phyloP scores from a whole-genome alignment of 2,888 invertebrate genomes.

The Acleris holmiana region DNA sequence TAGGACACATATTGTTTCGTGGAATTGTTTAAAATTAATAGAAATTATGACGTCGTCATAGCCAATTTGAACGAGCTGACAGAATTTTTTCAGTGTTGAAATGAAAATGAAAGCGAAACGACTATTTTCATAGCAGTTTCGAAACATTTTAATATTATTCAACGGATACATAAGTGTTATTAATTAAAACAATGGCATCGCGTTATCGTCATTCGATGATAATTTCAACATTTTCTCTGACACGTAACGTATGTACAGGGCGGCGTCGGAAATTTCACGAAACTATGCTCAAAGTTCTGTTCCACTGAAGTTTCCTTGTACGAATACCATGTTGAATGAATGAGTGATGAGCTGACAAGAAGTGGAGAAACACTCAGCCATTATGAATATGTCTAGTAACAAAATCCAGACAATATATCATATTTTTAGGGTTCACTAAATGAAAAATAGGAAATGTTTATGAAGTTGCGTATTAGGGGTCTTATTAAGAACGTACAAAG shows the following conservation, averaged over 20 bases:
- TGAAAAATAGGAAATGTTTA: no score
- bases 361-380: constrained; percentile 13
- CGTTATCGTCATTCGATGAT: neutral
- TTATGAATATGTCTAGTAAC: constrained; percentile 8
- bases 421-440: neutral
- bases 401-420: neutral
- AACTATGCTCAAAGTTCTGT: constrained; percentile 29
- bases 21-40: no score
- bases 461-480: no score
- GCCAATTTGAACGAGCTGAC: no score
- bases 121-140: no score
- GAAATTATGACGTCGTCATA: no score
- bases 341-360: constrained; percentile 35
- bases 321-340: constrained; percentile 33
- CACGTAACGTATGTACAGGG: constrained; percentile 11
- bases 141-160: no score
- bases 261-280: constrained; percentile 26
- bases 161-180: neutral
- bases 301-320: constrained; percentile 25
- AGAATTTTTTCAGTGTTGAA: no score
- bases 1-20: no score
- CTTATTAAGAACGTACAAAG: no score
- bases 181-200: neutral
- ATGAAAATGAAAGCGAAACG: no score
- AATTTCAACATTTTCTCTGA: constrained; percentile 8